Conservation (phyloP, 2,113 vertebrate species). For the Mastomys natalensis region DNA sequence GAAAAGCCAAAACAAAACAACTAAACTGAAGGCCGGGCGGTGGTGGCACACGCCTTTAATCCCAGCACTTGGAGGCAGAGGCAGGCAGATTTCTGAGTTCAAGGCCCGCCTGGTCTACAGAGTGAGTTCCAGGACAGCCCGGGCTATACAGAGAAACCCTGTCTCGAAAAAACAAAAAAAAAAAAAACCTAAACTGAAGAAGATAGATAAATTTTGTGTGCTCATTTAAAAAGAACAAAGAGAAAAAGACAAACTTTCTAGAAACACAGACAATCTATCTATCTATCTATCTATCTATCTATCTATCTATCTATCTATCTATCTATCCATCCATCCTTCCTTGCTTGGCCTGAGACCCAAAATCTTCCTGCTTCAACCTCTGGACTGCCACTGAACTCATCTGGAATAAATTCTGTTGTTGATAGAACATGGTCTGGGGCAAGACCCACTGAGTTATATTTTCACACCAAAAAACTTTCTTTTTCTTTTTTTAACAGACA, state of each 20-base stretch:
- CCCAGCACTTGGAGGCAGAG: too few relatives aligned
- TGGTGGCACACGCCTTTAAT: too few relatives aligned
- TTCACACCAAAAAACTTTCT: neutral
- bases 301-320: too few relatives aligned
- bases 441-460: neutral
- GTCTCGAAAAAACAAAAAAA: too few relatives aligned
- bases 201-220: neutral
- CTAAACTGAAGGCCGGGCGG: neutral
- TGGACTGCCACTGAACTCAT: neutral
- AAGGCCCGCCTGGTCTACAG: too few relatives aligned
- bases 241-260: neutral
- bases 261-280: neutral
- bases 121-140: too few relatives aligned
- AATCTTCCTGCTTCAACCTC: neutral
- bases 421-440: neutral
- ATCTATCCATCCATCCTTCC: neutral
- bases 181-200: neutral
- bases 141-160: too few relatives aligned
- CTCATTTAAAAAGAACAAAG: neutral
- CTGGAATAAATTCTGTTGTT: neutral
- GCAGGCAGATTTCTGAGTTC: too few relatives aligned
- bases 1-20: neutral
- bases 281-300: too few relatives aligned
- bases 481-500: neutral
- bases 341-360: neutral